Evolutionary conservation across 2,797 vertebrate genomes (phyloP).

Genomic region (Bradypodion pumilum): DNA sequence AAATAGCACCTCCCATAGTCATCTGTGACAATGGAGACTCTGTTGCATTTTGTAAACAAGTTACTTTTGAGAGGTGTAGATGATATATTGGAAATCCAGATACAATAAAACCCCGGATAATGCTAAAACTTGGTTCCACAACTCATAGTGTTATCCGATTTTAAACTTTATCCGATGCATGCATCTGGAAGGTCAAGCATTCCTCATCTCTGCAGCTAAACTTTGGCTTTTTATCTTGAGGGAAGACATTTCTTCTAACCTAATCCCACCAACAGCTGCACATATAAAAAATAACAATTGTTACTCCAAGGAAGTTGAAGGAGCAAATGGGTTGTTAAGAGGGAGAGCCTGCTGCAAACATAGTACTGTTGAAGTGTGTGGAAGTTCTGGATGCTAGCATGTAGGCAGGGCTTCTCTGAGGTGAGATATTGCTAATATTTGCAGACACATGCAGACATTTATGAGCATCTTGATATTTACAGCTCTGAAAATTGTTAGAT

Average conservation of each 20-base stretch:
- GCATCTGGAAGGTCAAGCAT: background rate
- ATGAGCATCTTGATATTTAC: background rate
- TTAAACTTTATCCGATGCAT: too few relatives aligned
- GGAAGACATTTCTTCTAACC: background rate
- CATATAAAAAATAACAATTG: background rate
- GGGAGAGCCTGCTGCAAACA: background rate
- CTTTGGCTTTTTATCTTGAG: background rate
- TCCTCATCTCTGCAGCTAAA: background rate
- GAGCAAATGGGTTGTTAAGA: background rate
- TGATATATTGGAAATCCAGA: too few relatives aligned
- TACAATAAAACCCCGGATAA: too few relatives aligned
- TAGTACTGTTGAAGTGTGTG: background rate
- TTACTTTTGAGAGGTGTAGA: background rate
- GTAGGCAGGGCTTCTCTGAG: background rate
- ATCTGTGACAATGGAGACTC: background rate
- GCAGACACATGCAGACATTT: background rate
- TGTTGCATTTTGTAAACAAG: too few relatives aligned
- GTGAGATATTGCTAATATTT: constrained; percentile 12
- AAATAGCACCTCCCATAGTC: background rate
- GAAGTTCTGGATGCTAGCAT: background rate
- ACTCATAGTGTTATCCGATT: too few relatives aligned
- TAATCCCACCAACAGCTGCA: background rate
- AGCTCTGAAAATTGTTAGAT: background rate
- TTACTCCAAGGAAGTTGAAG: background rate
- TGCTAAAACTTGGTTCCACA: too few relatives aligned